Evolutionary conservation across 92 coral and sea anemone genomes (phyloP), one percentile per base, ranked within the genome.

Genomic region (Parazoanthus atlanticus): DNA sequence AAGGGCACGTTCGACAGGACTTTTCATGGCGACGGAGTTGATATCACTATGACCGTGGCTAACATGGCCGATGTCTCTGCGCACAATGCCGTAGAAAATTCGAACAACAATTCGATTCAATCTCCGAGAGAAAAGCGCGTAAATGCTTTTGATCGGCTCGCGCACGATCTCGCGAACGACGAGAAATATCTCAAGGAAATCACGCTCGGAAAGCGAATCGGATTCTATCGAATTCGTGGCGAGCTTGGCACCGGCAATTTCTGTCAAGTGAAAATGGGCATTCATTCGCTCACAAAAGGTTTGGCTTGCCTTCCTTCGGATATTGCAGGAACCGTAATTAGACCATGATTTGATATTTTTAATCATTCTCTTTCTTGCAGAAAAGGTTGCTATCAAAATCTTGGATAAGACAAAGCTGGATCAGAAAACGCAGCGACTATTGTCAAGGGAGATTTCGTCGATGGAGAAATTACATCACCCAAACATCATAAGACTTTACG

Each of bases 211-310:
- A 97, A 96, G 86, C 98, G 99, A 70, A 95, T 97, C 13, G 99
- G 99, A 30, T 97, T 97, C 86, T 97, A 97, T 88, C 96, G 99
- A 56, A 91, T 97, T 86, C 97, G 99, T 43, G 99, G 98, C 73
- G 99, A 97, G 74, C 93, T 97, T 21, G 99, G 99, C 52, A 93
- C 94, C 40, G 99, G 99, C n/a, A 97, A 97, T 85, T 97, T 97
- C 76, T 97, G 98, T 69, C 99, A 96, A 93, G 99, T 97, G 19
- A 97, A 97, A 89, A 95, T 97, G 99, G 99, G 99, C 31, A 94
- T 97, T 76, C 99, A 97, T 77, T 89, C 96, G 41, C 91, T 97
- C 9, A 94, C 99, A 10, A 94, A 95, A 95, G 99, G 99, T 97
- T 78, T 83, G 93, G 72, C 36, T n/a, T 29, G n/a, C n/a, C 12